Evolutionary conservation across 2,888 invertebrate genomes (phyloP), one percentile per base, ranked within the genome.

Genomic region (Cordylochernes scorpioides): DNA sequence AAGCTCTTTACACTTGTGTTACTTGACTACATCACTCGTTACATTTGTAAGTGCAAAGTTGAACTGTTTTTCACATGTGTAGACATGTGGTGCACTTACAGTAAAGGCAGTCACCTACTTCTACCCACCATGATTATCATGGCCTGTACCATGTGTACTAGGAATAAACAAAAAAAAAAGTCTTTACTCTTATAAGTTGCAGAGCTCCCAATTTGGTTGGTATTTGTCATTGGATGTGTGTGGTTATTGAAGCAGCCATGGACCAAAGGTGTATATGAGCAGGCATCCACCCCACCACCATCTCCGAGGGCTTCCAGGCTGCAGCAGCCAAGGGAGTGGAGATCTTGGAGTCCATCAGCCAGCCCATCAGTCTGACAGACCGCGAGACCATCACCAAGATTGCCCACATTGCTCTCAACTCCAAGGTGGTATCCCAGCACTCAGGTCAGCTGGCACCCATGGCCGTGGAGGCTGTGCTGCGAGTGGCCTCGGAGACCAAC

Each of bases 381-480:
- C 68, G 73, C 46, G 74, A 78, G 46, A 71, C 73, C 30, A 59
- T 97, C 25, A 59, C 84, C 35, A 78, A 86, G 55, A 80, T 78
- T 52, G 94, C 97, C n/a, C 75, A 86, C 4, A 99, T 97, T 17
- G 77, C 94, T 2, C 61, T 99, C 7, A 94, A 91, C 57, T 97
- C 94, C 0, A 97, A 99, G 62, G 91, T 97, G 17, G 97, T 99
- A 0, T 91, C 82, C 0, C 94, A 99, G 54, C 86, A 97, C 51
- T 88, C 91, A 14, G 78, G 74, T 49, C 65, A 80, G 17, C 58
- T 99, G 44, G 88, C 91, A 18, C 94, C 94, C 2, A 68, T 99
- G 50, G 94, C 97, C 39, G 97, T 97, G 1, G 75, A 91, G 53
- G 91, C 97, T 27, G 88, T 97, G 25, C 62, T 86, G 38, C 72